Conservation (phyloP, 2,797 vertebrate species). For the Enteromius trimaculatus region DNA sequence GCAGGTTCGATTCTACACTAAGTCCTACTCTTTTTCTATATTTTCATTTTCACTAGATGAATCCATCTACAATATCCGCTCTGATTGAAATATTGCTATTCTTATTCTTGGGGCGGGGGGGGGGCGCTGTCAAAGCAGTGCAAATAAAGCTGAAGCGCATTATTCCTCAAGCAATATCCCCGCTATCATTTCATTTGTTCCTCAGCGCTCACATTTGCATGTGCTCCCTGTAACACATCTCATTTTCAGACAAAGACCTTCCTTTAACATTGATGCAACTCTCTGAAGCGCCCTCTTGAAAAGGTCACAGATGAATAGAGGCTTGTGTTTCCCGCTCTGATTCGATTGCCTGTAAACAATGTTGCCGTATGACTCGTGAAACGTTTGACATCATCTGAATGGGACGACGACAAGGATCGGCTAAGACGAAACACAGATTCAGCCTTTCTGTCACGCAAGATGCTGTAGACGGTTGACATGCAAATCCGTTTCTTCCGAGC, state of each 20-base stretch:
- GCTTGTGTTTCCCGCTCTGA: constrained; percentile 8
- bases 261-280: constrained; percentile 34
- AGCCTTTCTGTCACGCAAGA: not conserved
- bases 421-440: not conserved
- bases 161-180: constrained; percentile 29
- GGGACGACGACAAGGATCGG: not conserved
- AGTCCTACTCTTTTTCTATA: constrained; percentile 12
- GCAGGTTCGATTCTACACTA: not conserved
- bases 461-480: not conserved
- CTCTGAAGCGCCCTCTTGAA: constrained; percentile 25
- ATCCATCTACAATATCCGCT: constrained; percentile 66
- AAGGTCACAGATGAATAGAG: constrained; percentile 41
- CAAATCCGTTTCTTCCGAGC: constrained; percentile 35
- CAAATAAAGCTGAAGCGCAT: constrained; percentile 26
- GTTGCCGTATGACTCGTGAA: not conserved
- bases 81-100: constrained; percentile 39
- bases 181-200: constrained; percentile 35
- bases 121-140: constrained; percentile 22
- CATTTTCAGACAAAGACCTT: constrained; percentile 31
- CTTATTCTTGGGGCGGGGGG: too few relatives aligned
- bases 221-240: constrained; percentile 23
- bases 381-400: constrained; percentile 25
- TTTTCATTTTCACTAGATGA: constrained; percentile 64
- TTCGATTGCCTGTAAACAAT: constrained; percentile 36
- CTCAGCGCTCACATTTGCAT: constrained; percentile 24